Evolutionary conservation across 2,797 vertebrate species (phyloP), one percentile per base, ranked within the genome.

Genomic region (Brotula barbata): DNA sequence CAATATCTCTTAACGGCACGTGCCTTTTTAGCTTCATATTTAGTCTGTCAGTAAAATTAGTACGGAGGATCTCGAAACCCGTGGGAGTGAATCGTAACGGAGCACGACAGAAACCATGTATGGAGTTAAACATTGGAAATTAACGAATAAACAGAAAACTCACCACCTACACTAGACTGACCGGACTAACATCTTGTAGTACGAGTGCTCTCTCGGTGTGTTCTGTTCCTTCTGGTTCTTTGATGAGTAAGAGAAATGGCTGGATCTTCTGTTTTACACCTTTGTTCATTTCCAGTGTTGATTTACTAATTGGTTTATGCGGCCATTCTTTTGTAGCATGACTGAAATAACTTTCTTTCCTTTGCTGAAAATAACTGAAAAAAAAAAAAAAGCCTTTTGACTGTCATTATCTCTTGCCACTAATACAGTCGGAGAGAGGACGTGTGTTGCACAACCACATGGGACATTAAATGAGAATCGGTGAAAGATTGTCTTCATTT

Each of bases 401-500:
- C 87, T 89, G 87, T 90, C 87, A 87, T 90, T 88, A 87, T 91
- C 85, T 90, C 84, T 90, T 91, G 88, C 87, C 89, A 90, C 90
- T 90, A 87, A 88, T 89, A 74, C 80, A 86, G 87, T 87, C 87
- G 86, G 90, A 90, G 86, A 84, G 87, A 87, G 86, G 85, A 89
- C 59, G 71, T 89, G 89, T 92, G 90, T 89, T 91, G 89, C 91
- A 90, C 89, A 90, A 91, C 86, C 85, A 90, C 87, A 83, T 89
- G 80, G 87, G 83, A 87, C 77, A 85, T 87, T 89, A 80, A 83
- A 81, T 80, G 82, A 88, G 87, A 90, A 89, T 85, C 85, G 81
- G 83, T 88, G 89, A 92, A 91, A 89, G 89, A 92, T 89, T 93
- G 90, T 91, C 87, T 92, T 91, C 85, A 91, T 92, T 92, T 92